These are phyloP conservation scores for Hycleus phaleratus DNA, from an alignment of 1,140 invertebrate genomes.

Conservation along the genomic window DNA sequence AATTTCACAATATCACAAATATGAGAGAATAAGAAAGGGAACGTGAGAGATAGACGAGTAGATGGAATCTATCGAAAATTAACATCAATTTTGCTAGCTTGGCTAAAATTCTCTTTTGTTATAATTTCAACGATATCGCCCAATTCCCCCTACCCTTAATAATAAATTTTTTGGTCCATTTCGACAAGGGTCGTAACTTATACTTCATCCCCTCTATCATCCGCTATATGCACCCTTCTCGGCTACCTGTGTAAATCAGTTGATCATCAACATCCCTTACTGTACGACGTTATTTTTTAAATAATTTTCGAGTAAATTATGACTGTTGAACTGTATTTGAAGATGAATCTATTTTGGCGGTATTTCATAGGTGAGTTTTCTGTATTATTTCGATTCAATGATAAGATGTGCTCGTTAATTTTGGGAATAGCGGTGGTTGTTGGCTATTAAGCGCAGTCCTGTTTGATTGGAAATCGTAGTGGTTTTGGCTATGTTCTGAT, in stretches of 20 bases:
- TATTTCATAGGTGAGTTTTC: conserved; percentile 17
- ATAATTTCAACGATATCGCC: neutral
- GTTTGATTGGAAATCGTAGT: conserved; percentile 28
- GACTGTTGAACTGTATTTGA: conserved; percentile 14
- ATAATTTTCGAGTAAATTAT: neutral
- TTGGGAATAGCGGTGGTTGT: conserved; percentile 4
- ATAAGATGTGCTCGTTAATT: neutral
- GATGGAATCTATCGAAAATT: conserved; percentile 6
- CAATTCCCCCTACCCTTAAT: conserved; percentile 2
- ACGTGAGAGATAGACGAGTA: no score
- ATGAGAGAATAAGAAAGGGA: no score
- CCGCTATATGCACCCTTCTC: conserved; percentile 14
- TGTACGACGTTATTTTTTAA: neutral
- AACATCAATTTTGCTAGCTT: conserved; percentile 17
- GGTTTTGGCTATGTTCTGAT: conserved; percentile 18
- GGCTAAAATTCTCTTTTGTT: conserved; percentile 16
- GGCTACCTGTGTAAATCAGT: conserved; percentile 28
- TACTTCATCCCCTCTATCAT: conserved; percentile 14
- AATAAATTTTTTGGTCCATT: conserved; percentile 20
- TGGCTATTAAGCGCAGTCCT: conserved; percentile 25
- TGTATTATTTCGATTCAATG: neutral
- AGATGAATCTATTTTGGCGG: conserved; percentile 20
- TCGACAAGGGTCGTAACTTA: conserved; percentile 18
- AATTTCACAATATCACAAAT: no score
- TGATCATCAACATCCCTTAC: conserved; percentile 21